Evolutionary conservation across 2,888 invertebrate genomes (phyloP).

Genomic region (Trissolcus japonicus): DNA sequence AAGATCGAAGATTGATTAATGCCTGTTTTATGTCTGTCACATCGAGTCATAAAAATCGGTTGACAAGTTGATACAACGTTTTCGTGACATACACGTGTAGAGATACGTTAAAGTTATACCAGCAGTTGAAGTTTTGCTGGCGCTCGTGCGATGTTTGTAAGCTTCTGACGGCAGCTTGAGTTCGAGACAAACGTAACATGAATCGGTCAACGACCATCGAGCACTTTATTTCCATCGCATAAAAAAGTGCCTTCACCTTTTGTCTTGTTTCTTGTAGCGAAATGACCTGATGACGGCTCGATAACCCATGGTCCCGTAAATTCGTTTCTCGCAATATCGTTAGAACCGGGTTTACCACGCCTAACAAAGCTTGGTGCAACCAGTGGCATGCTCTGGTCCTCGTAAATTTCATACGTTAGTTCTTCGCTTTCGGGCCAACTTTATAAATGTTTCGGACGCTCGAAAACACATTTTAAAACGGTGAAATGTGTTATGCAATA

Average conservation of each 20-base stretch:
- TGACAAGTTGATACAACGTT: conserved; percentile 40
- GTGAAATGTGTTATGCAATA: too few relatives aligned
- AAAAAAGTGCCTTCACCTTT: conserved; percentile 36
- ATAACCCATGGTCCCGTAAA: conserved; percentile 56
- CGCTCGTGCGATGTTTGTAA: conserved; percentile 20
- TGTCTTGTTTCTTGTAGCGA: conserved; percentile 35
- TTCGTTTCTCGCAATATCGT: conserved; percentile 35
- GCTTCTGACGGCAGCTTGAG: conserved; percentile 12
- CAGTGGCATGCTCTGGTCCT: conserved; percentile 15
- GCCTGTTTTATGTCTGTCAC: conserved; percentile 28
- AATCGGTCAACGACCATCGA: conserved; percentile 42
- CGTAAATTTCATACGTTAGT: conserved; percentile 26
- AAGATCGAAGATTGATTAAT: conserved; percentile 33
- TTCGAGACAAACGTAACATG: conserved; percentile 37
- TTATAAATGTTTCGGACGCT: too few relatives aligned
- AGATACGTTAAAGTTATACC: conserved; percentile 34
- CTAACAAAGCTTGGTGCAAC: conserved; percentile 40
- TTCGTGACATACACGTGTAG: conserved; percentile 23
- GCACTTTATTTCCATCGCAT: conserved; percentile 54
- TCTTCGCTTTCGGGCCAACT: conserved; percentile 2
- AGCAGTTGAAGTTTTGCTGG: conserved; percentile 43
- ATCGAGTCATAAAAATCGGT: conserved; percentile 28
- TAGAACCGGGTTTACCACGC: conserved; percentile 21
- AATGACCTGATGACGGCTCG: conserved; percentile 50
- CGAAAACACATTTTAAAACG: too few relatives aligned